phyloP scores from a whole-genome alignment of 2,113 vertebrate species.

The Hippocampus comes region DNA sequence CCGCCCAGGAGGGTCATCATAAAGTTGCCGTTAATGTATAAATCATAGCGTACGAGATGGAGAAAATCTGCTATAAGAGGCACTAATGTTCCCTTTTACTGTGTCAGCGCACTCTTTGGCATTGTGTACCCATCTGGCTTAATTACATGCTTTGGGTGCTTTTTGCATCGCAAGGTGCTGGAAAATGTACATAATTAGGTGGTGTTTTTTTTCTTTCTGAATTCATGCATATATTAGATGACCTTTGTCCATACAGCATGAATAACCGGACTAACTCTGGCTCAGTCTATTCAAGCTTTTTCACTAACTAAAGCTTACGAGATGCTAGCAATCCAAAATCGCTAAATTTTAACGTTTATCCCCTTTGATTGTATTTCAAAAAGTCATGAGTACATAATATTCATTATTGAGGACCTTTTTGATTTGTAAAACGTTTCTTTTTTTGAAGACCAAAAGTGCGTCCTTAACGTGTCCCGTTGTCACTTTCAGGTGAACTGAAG shows the following conservation, averaged over 20 bases:
- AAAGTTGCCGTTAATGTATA: background rate
- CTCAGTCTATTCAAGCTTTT: background rate
- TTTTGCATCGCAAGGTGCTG: background rate
- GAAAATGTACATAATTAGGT: background rate
- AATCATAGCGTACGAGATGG: background rate
- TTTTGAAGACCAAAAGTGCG: too few species aligned
- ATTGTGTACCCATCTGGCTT: background rate
- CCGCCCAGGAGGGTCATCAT: background rate
- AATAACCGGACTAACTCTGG: background rate
- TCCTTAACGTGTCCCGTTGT: background rate
- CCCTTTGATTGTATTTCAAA: too few species aligned
- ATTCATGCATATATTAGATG: background rate
- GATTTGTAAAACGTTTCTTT: too few species aligned
- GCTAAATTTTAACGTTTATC: too few species aligned
- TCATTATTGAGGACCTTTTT: too few species aligned
- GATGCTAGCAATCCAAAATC: background rate
- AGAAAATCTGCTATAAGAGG: background rate
- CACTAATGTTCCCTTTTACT: background rate
- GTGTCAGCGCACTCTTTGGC: background rate
- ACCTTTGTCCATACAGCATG: background rate
- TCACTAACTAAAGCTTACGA: background rate
- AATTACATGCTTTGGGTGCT: background rate
- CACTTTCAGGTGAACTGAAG: conserved; percentile 84
- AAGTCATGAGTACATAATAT: too few species aligned
- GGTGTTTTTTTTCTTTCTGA: conserved; percentile 6